Conservation (phyloP, 2,797 vertebrate species). For the Bryconaethiops microstoma region DNA sequence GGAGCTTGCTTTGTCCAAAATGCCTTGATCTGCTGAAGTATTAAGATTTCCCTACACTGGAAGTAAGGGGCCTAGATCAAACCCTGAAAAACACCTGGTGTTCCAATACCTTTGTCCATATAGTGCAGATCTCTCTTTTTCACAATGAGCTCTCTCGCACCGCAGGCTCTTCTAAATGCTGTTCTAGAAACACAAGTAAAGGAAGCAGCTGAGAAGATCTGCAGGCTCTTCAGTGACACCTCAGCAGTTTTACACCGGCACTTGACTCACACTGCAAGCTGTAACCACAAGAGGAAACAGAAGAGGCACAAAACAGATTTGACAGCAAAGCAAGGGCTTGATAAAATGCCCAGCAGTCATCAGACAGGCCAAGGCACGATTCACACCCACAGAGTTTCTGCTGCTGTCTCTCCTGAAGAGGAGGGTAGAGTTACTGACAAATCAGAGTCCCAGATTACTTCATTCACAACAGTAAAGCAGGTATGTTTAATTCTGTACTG, state of each 20-base stretch:
- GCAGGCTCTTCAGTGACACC: conserved; percentile 67
- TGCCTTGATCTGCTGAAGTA: no score
- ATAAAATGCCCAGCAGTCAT: background rate
- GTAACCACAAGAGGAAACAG: conserved; percentile 64
- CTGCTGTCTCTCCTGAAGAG: background rate
- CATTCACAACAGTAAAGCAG: background rate
- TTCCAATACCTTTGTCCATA: no score
- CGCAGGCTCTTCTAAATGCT: conserved; percentile 59
- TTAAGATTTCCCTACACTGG: no score
- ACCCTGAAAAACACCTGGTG: no score
- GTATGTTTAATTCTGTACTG: background rate
- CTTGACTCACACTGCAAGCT: conserved; percentile 61
- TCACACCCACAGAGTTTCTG: background rate
- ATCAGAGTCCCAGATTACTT: background rate
- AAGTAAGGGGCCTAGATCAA: no score
- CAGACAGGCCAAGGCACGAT: conserved; percentile 3
- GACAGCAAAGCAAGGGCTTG: conserved; percentile 30
- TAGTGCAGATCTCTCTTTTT: background rate
- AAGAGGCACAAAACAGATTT: conserved; percentile 61
- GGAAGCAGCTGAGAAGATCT: conserved; percentile 73
- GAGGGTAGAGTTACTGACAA: background rate
- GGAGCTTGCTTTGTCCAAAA: no score
- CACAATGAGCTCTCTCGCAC: background rate
- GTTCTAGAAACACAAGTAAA: conserved; percentile 70
- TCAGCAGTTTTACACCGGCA: conserved; percentile 67